Conservation (phyloP, 2,113 vertebrate genomes). For the Heteronetta atricapilla region DNA sequence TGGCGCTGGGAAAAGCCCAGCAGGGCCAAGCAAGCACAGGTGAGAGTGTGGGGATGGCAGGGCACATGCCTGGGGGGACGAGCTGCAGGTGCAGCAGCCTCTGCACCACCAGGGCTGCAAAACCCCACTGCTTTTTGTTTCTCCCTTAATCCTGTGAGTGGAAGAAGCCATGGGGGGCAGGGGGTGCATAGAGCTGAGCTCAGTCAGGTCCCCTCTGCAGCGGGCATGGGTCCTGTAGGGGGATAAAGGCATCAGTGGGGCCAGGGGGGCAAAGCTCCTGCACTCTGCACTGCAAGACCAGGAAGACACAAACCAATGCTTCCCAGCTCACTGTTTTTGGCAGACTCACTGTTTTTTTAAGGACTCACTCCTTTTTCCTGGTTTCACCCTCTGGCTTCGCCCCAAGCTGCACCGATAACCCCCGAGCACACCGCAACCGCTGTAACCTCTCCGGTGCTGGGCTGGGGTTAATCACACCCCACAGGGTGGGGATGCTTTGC, state of each 20-base stretch:
- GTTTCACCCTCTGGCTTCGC: rapidly evolving
- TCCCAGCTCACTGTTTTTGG: neutral
- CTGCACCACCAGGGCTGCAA: rapidly evolving
- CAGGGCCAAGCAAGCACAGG: rapidly evolving
- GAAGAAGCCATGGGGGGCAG: rapidly evolving
- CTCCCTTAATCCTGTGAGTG: rapidly evolving
- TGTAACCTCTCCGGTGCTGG: neutral
- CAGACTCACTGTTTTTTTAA: rapidly evolving
- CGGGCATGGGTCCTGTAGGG: rapidly evolving
- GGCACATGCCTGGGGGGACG: rapidly evolving
- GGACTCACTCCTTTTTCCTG: neutral
- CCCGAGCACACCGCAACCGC: rapidly evolving
- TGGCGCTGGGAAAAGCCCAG: neutral
- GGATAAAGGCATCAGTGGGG: neutral
- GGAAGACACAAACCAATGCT: rapidly evolving
- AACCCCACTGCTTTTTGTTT: rapidly evolving
- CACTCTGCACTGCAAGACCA: neutral
- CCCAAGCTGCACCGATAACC: rapidly evolving
- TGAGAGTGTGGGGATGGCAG: rapidly evolving
- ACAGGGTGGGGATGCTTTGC: neutral
- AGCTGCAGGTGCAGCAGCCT: neutral
- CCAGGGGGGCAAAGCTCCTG: rapidly evolving
- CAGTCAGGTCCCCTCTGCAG: neutral
- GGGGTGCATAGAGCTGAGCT: too few relatives aligned
- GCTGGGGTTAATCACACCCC: neutral